Percentiles rank a stretch among this genome's conserved stretches.
Evolutionary conservation across 2,888 invertebrate genomes (phyloP).

Genomic region (Nephrotoma appendiculata): DNA sequence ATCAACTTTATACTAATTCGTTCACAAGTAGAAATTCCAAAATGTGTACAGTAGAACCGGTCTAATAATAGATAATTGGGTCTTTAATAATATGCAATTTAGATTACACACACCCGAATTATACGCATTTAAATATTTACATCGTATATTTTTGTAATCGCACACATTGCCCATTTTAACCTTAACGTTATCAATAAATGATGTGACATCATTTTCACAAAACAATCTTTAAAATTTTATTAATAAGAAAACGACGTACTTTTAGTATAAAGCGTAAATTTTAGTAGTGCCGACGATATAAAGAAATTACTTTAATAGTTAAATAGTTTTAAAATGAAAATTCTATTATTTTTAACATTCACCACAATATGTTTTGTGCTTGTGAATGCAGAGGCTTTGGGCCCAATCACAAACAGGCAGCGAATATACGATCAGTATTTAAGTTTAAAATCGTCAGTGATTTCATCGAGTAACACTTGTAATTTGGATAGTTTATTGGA

Average conservation of each 20-base stretch:
- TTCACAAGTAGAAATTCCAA: not conserved
- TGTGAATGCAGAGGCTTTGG: not conserved
- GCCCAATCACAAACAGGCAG: not conserved
- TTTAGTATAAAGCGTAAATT: not conserved
- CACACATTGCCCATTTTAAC: not conserved
- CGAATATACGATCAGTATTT: not conserved
- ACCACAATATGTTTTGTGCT: not conserved
- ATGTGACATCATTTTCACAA: no score
- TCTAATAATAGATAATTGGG: no score
- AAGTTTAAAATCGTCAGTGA: not conserved
- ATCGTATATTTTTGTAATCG: not conserved
- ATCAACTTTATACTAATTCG: not conserved
- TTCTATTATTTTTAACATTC: not conserved
- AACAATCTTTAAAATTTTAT: no score
- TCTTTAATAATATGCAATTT: not conserved
- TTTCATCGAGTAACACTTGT: not conserved
- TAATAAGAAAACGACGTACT: not conserved
- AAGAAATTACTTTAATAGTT: not conserved
- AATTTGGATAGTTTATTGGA: not conserved
- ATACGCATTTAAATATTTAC: not conserved
- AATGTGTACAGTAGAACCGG: no score
- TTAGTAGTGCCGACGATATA: not conserved
- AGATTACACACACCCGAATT: not conserved
- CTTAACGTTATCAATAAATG: not conserved
- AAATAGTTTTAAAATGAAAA: not conserved